These are phyloP conservation scores for Malurus elegans DNA, from an alignment of 2,113 vertebrate species.

Conservation along the genomic window DNA sequence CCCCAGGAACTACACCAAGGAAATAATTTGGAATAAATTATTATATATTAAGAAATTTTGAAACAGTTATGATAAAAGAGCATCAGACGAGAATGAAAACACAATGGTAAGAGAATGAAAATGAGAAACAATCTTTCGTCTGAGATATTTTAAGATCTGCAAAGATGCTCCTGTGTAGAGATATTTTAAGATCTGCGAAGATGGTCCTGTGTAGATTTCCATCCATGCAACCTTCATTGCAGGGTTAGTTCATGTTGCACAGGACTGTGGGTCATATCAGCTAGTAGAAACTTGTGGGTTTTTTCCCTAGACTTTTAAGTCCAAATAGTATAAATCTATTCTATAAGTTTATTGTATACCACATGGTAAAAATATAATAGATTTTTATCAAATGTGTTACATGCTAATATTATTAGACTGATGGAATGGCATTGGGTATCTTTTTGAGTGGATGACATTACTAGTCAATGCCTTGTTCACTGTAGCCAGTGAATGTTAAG, in stretches of 20 bases:
- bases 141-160: neutral
- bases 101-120: neutral
- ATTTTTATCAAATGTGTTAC: neutral
- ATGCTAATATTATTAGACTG: neutral
- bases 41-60: neutral
- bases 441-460: neutral
- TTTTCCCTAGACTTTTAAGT: neutral
- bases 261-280: neutral
- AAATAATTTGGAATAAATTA: neutral
- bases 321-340: neutral
- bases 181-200: neutral
- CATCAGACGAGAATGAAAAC: neutral
- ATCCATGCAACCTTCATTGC: neutral
- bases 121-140: neutral
- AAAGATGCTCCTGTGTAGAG: neutral
- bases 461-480: neutral
- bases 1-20: neutral
- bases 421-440: neutral
- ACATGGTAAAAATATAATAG: neutral
- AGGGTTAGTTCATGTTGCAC: neutral
- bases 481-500: neutral
- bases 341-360: neutral
- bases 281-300: neutral
- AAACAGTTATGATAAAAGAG: neutral
- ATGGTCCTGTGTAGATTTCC: neutral